Base-by-base conservation (phyloP, 1,140 invertebrate species). In the Atta colombica region DNA sequence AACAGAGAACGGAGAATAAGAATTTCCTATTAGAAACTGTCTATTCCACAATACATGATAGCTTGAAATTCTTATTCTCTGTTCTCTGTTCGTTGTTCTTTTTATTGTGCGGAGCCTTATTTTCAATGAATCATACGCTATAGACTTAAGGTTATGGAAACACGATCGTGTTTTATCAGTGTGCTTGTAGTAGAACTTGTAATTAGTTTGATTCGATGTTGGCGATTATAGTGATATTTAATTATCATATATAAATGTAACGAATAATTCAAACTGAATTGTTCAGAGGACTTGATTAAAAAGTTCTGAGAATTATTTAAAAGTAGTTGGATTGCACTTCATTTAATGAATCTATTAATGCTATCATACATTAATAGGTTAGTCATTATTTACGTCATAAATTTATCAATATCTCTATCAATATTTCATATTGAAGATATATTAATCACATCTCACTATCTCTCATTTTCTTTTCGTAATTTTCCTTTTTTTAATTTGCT, bases 371-470 rank as follows among this genome's bases (percentile, higher is more conserved):
- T 0, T 28, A 68, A 66, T 49, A 69, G 66, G 66, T 69, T 69
- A 69, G 21, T 0, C 45, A 49, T 49, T 12, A 16, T 21, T 21
- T 6, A n/a, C 5, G 6, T 68, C 14, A 7, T 45, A 68, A 69
- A 69, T 75, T 75, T 75, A 39, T 75, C 6, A 3, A 60, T 75
- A 60, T 58, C n/a, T 25, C 3, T 75, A 60, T 35, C 31, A 35
- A 35, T 12, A 39, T 45, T 75, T 75, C 12, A 1, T 3, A 45
- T 69, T 49, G 49, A 25, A 51, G 3, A 69, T 49, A 16, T 51
- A 58, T 58, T 21, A 45, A 39, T 66, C 35, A 25, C 25, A 25
- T 25, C 25, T 25, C 25, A 31, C 10, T n/a, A 10, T 10, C 16
- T 0, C 31, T n/a, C 6, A n/a, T 3, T 66, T 39, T 31, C 39